phyloP scores from a whole-genome alignment of 2,113 vertebrate species.

The Melanerpes aurifrons region DNA sequence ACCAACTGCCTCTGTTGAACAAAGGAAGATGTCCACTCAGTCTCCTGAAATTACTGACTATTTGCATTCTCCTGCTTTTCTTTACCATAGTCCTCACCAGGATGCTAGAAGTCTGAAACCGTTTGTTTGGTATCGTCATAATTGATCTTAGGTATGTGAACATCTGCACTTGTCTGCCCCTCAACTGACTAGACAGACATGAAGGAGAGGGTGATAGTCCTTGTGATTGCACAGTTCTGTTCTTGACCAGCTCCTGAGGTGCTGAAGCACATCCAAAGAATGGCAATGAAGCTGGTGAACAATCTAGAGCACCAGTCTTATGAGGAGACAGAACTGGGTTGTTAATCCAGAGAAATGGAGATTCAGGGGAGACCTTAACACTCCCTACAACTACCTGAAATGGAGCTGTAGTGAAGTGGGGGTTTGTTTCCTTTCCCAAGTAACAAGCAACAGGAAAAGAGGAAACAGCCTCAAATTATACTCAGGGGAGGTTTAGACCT shows the following conservation, averaged over 20 bases:
- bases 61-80: not conserved
- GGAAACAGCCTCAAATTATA: not conserved
- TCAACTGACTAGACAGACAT: not conserved
- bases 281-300: not conserved
- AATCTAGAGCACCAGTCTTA: not conserved
- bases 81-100: not conserved
- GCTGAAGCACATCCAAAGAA: not conserved
- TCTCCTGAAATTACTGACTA: not conserved
- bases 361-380: not conserved
- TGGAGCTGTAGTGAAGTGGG: not conserved
- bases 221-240: not conserved
- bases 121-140: not conserved
- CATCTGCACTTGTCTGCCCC: not conserved
- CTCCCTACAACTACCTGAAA: not conserved
- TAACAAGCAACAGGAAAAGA: not conserved
- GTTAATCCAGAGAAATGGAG: too few relatives aligned
- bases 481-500: not conserved
- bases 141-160: not conserved
- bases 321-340: too few relatives aligned
- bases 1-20: conserved; percentile 84
- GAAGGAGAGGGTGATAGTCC: not conserved
- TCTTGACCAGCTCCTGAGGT: not conserved
- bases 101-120: not conserved
- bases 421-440: not conserved
- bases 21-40: not conserved